A percentile compares a stretch with the other conserved stretches of the same genome.
Evolutionary conservation across 2,888 invertebrate species (phyloP).

Genomic region (Drosophila melanosoma): DNA sequence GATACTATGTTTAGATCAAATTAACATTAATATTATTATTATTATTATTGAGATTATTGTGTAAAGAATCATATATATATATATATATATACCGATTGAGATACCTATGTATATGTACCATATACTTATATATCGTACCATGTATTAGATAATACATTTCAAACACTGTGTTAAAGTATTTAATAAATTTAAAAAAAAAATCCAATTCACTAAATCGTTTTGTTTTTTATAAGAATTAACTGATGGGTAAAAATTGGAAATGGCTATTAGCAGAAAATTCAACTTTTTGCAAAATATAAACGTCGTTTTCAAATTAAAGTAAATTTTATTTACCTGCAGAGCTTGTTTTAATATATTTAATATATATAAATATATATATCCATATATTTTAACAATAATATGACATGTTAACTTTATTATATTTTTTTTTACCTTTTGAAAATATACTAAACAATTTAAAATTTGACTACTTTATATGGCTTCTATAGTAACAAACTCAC

Average conservation of each 20-base stretch:
- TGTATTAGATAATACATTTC: slow-evolving; percentile 73
- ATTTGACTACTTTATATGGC: not conserved
- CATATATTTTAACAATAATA: not conserved
- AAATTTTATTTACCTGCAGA: not conserved
- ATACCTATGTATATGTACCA: slow-evolving; percentile 61
- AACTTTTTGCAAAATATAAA: too few relatives aligned
- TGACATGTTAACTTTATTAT: not conserved
- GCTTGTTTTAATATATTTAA: not conserved
- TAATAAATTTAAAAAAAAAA: slow-evolving; percentile 68
- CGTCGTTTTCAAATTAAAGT: not conserved
- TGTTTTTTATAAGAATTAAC: not conserved
- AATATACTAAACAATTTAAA: not conserved
- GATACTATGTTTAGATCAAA: slow-evolving; percentile 69
- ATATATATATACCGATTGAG: slow-evolving; percentile 47
- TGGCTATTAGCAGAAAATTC: too few relatives aligned
- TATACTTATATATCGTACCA: slow-evolving; percentile 60
- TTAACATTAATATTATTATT: slow-evolving; percentile 39
- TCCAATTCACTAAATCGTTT: slow-evolving; percentile 38
- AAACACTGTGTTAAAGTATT: slow-evolving; percentile 82
- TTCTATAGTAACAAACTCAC: rapidly evolving
- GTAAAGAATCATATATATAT: slow-evolving; percentile 45
- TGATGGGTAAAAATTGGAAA: too few relatives aligned
- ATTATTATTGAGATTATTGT: slow-evolving; percentile 63
- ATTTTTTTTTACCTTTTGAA: too few relatives aligned
- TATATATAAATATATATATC: not conserved